phyloP scores from a whole-genome alignment of 2,113 vertebrate genomes.

The Etia nguti region DNA sequence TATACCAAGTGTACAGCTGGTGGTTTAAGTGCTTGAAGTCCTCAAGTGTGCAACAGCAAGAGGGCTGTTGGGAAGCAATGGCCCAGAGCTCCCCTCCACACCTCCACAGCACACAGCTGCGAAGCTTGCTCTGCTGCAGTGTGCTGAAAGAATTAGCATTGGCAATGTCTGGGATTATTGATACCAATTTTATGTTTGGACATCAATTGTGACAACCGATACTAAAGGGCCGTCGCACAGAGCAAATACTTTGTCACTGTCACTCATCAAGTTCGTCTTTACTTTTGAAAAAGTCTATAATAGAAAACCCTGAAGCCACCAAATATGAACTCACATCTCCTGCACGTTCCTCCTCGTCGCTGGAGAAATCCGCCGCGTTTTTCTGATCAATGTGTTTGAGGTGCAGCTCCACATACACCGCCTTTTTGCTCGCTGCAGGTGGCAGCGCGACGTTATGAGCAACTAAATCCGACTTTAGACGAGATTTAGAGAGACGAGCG shows the following conservation, averaged over 20 bases:
- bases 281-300: background rate
- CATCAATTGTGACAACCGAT: background rate
- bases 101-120: background rate
- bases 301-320: background rate
- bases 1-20: slow-evolving; percentile 27
- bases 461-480: slow-evolving; percentile 66
- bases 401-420: slow-evolving; percentile 64
- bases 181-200: background rate
- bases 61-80: background rate
- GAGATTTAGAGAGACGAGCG: slow-evolving; percentile 59
- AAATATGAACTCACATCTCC: slow-evolving; percentile 44
- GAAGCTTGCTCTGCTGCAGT: background rate
- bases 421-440: slow-evolving; percentile 56
- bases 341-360: slow-evolving; percentile 71
- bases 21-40: background rate
- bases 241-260: background rate
- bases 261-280: background rate
- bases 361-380: slow-evolving; percentile 68
- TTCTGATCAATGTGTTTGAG: slow-evolving; percentile 52
- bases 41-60: background rate
- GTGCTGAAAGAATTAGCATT: background rate
- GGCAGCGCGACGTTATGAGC: slow-evolving; percentile 68
- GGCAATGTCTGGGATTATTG: background rate
- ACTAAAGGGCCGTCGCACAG: background rate
- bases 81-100: background rate